These are phyloP conservation scores for Cephus cinctus DNA, from an alignment of 1,140 invertebrate species.

Conservation along the genomic window DNA sequence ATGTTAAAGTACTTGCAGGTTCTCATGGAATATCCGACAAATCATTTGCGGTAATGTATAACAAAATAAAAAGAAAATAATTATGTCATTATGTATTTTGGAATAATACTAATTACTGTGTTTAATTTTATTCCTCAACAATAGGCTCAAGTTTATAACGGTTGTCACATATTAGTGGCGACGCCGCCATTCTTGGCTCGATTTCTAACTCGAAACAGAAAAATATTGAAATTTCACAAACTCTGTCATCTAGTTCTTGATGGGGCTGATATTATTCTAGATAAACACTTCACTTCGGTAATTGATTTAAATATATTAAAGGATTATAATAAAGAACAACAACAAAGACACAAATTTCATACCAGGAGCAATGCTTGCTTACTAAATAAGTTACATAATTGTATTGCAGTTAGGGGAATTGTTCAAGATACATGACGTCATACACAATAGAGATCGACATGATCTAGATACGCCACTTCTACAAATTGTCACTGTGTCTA, in stretches of 20 bases:
- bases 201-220: conserved; percentile 27
- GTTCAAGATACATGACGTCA: conserved; percentile 30
- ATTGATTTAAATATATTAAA: too few relatives aligned
- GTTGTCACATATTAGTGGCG: conserved; percentile 50
- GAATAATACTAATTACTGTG: neutral
- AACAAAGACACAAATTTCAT: too few relatives aligned
- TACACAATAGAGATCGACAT: conserved; percentile 28
- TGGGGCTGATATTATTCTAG: conserved; percentile 42
- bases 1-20: conserved; percentile 33
- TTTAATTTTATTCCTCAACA: conserved; percentile 12
- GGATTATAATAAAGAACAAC: too few relatives aligned
- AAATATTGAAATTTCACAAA: conserved; percentile 33
- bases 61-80: neutral
- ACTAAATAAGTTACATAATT: neutral
- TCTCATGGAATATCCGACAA: conserved; percentile 39
- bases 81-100: conserved; percentile 1
- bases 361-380: neutral
- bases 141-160: conserved; percentile 42
- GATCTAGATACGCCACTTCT: conserved; percentile 22
- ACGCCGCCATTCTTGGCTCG: conserved; percentile 43
- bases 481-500: conserved; percentile 39
- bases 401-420: conserved; percentile 30
- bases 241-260: conserved; percentile 45
- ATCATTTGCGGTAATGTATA: conserved; percentile 33
- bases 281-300: conserved; percentile 43